phyloP scores from a whole-genome alignment of 2,888 invertebrate species.

The Acleris emargana region DNA sequence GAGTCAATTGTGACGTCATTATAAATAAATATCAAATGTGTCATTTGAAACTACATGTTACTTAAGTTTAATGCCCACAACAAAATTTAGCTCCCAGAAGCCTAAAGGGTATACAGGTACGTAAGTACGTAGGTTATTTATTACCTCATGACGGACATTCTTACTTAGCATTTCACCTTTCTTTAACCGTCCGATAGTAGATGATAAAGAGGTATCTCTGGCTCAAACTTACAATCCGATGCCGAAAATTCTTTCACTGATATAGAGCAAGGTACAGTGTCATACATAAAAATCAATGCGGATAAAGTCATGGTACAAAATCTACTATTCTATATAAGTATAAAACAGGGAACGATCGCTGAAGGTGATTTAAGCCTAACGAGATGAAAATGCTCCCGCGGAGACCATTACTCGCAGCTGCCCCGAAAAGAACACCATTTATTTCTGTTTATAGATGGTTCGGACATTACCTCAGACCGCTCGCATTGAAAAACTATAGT shows the following conservation, averaged over 20 bases:
- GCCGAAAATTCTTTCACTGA: neutral
- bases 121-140: too few species aligned
- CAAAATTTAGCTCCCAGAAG: too few species aligned
- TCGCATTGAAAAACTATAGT: constrained; percentile 22
- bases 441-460: constrained; percentile 30
- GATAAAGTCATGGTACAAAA: neutral
- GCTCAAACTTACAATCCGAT: neutral
- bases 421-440: constrained; percentile 25
- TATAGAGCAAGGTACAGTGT: neutral
- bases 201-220: too few species aligned
- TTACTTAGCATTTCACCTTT: too few species aligned
- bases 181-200: too few species aligned
- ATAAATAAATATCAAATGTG: too few species aligned
- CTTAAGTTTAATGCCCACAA: too few species aligned
- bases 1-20: too few species aligned
- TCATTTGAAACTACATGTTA: too few species aligned
- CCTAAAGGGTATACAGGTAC: too few species aligned
- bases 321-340: neutral
- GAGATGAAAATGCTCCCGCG: constrained; percentile 16
- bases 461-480: constrained; percentile 26
- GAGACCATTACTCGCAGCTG: constrained; percentile 33
- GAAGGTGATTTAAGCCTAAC: constrained; percentile 1
- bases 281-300: neutral
- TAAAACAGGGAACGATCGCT: neutral
- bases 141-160: too few species aligned